Evolutionary conservation across 2,113 vertebrate species (phyloP), one percentile per base, ranked within the genome.

Genomic region (Amia ocellicauda): DNA sequence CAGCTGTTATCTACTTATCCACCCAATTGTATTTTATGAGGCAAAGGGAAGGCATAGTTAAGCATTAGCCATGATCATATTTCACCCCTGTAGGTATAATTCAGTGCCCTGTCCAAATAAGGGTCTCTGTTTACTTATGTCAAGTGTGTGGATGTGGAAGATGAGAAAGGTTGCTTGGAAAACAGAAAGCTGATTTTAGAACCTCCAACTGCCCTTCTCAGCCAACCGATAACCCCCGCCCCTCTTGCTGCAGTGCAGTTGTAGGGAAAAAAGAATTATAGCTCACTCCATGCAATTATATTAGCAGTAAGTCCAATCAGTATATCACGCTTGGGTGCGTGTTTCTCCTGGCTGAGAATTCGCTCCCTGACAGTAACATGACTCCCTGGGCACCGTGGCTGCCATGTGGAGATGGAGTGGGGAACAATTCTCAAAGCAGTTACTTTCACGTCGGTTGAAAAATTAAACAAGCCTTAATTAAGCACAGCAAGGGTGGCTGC

Each of bases 271-370:
- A 64, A 64, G 62, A 64, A 54, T 64, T 54, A 64, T 64, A 45
- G 62, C 40, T 14, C 53, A 56, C 47, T 50, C 20, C 16, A 7
- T 22, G 52, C 52, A 56, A 64, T 40, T 17, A 5, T 51, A 64
- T 55, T 24, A 64, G 62, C 42, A n/a, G 22, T 41, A 64, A 56
- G 40, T 55, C 29, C 31, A 64, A 64, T 64, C 62, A 64, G 36
- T 26, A 22, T 26, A 14, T 45, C 51, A 49, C 42, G 41, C 31
- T 20, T 64, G 8, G 17, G 26, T 20, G 51, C 23, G 17, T 64
- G 52, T 40, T 54, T 64, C 31, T 24, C 36, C 52, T 56, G 62
- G 19, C 20, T 55, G 28, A 54, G 29, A 42, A 36, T 64, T 41
- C 41, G 40, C 53, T 55, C 52, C 13, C 36, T 43, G 28, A 36